Conservation (phyloP, 2,797 vertebrate species). For the Amniataba percoides region DNA sequence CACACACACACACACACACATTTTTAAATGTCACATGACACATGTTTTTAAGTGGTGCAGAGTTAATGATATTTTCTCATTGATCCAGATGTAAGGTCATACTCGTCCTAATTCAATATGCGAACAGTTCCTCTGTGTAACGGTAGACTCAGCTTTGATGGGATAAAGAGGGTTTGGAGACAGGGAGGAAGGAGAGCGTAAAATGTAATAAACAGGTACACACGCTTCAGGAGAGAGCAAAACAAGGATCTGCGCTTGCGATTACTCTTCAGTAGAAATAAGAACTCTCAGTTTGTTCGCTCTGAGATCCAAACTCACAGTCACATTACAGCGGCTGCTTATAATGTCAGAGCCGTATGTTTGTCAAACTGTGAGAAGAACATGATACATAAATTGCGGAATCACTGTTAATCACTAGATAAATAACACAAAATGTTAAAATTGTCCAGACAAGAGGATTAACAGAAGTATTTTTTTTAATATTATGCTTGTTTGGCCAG, state of each 20-base stretch:
- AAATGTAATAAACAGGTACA: constrained; percentile 49
- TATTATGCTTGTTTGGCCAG: background rate
- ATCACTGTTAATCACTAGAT: too few species aligned
- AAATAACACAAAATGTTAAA: too few species aligned
- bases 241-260: constrained; percentile 3
- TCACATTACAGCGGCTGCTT: background rate
- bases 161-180: constrained; percentile 42
- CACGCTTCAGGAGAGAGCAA: constrained; percentile 6
- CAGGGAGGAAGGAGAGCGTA: constrained; percentile 6
- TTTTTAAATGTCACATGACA: background rate
- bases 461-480: too few species aligned
- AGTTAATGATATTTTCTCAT: constrained; percentile 50
- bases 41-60: constrained; percentile 21
- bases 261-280: background rate
- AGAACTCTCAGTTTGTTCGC: background rate
- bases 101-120: constrained; percentile 57
- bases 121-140: constrained; percentile 48
- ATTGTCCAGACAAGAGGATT: too few species aligned
- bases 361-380: background rate
- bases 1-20: constrained; percentile 16
- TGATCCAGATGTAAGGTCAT: constrained; percentile 42
- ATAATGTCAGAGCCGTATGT: background rate
- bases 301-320: constrained; percentile 11
- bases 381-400: too few species aligned
- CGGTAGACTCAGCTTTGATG: constrained; percentile 40